A percentile compares a stretch with the other conserved stretches of the same genome.
These are phyloP conservation scores for Zaprionus vittiger DNA, from an alignment of 1,140 invertebrate species.

Conservation along the genomic window DNA sequence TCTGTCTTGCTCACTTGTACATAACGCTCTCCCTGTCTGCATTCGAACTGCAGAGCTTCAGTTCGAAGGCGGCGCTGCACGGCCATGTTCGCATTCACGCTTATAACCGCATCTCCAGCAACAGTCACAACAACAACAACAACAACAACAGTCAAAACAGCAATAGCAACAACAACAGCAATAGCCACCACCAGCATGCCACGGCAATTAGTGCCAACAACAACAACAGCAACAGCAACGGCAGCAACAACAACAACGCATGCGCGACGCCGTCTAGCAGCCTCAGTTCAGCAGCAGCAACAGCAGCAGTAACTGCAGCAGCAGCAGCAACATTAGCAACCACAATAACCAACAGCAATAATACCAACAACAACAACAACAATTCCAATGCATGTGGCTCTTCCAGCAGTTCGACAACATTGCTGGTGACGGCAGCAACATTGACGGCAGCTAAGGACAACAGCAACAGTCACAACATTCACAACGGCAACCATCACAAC, in stretches of 20 bases:
- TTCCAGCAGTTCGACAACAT: slow-evolving; percentile 16
- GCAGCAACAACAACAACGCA: slow-evolving; percentile 29
- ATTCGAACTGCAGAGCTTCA: slow-evolving; percentile 89
- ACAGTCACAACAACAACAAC: slow-evolving; percentile 56
- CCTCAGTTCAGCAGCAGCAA: slow-evolving; percentile 3
- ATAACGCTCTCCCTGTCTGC: slow-evolving; percentile 47
- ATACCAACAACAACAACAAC: slow-evolving; percentile 26
- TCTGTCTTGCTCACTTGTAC: slow-evolving; percentile 57
- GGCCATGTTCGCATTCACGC: slow-evolving; percentile 90
- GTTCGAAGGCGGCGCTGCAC: slow-evolving; percentile 91
- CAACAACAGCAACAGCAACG: slow-evolving; percentile 46
- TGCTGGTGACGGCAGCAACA: slow-evolving; percentile 30
- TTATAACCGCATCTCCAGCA: slow-evolving; percentile 75
- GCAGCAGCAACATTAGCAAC: slow-evolving; percentile 31
- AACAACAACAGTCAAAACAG: slow-evolving; percentile 34
- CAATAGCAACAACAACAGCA: slow-evolving; percentile 26
- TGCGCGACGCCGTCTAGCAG: slow-evolving; percentile 21
- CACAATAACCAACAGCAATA: slow-evolving; percentile 37
- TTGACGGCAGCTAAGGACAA: slow-evolving; percentile 19
- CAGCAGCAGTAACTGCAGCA: slow-evolving; percentile 23
- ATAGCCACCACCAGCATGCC: slow-evolving; percentile 25
- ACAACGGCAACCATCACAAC: slow-evolving; percentile 4
- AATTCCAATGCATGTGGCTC: slow-evolving; percentile 21
- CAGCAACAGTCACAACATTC: slow-evolving; percentile 6
- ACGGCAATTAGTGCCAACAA: slow-evolving; percentile 12